phyloP scores from a whole-genome alignment of 2,888 invertebrate genomes.

The Philaethria dido region DNA sequence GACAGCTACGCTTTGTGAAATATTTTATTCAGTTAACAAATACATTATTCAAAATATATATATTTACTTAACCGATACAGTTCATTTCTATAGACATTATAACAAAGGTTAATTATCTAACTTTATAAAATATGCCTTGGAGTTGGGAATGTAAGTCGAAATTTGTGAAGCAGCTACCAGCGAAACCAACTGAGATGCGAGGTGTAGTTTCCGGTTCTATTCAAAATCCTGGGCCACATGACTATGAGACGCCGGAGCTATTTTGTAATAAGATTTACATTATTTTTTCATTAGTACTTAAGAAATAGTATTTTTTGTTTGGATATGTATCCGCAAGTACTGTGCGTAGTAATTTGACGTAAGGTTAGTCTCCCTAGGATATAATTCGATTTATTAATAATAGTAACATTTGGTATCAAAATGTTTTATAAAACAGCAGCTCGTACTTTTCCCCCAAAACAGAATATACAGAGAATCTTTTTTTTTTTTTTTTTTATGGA shows the following conservation, averaged over 20 bases:
- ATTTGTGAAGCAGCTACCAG: conserved; percentile 62
- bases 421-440: no score
- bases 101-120: not conserved
- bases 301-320: no score
- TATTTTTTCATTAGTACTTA: not conserved
- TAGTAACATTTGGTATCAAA: no score
- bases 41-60: not conserved
- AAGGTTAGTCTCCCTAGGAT: no score
- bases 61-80: not conserved
- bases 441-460: no score
- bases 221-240: conserved; percentile 57
- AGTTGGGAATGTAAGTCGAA: conserved; percentile 67
- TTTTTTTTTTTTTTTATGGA: no score
- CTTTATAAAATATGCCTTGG: conserved; percentile 59
- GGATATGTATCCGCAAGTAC: no score
- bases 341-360: no score
- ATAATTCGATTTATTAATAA: no score
- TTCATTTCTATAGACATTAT: not conserved
- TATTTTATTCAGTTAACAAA: not conserved
- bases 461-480: no score
- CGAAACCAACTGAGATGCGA: conserved; percentile 57
- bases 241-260: conserved; percentile 62
- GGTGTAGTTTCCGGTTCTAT: conserved; percentile 43
- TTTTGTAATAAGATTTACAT: conserved; percentile 53
- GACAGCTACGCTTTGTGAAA: not conserved